A percentile compares a stretch with the other conserved stretches of the same genome.
Conservation (phyloP, 1,140 invertebrate genomes). For the Drosophila kurseongensis region DNA sequence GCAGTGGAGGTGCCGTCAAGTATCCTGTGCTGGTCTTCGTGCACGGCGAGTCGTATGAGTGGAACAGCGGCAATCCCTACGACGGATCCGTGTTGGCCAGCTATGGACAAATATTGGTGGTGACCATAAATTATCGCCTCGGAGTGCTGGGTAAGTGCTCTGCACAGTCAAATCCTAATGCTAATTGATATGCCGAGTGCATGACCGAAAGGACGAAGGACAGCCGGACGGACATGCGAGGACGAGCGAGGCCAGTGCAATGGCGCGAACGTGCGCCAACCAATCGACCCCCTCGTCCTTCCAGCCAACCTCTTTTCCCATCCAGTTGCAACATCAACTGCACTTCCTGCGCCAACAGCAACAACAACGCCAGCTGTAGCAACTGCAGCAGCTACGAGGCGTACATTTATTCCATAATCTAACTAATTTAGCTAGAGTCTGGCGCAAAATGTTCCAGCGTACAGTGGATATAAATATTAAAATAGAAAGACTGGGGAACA, state of each 20-base stretch:
- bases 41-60: slow-evolving; percentile 98
- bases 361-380: slow-evolving; percentile 32
- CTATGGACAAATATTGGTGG: slow-evolving; percentile 96
- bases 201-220: slow-evolving; percentile 27
- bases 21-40: slow-evolving; percentile 97
- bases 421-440: slow-evolving; percentile 63
- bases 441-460: slow-evolving; percentile 11
- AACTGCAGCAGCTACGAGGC: slow-evolving; percentile 6
- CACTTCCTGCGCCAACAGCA: slow-evolving; percentile 50
- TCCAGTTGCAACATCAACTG: slow-evolving; percentile 41
- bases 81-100: slow-evolving; percentile 96
- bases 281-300: slow-evolving; percentile 25
- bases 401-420: slow-evolving; percentile 65
- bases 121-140: slow-evolving; percentile 98
- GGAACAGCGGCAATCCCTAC: slow-evolving; percentile 98
- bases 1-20: slow-evolving; percentile 81
- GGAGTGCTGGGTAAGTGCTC: slow-evolving; percentile 95
- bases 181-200: slow-evolving; percentile 74
- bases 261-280: slow-evolving; percentile 53
- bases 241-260: slow-evolving; percentile 43
- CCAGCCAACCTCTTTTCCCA: slow-evolving; percentile 43
- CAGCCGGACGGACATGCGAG: neutral
- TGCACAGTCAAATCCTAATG: slow-evolving; percentile 64
- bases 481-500: too few relatives aligned
- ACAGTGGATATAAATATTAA: slow-evolving; percentile 11